A percentile compares a stretch with the other conserved stretches of the same genome.
Conservation (phyloP, 2,797 vertebrate genomes). For the Triplophysa bombifrons region DNA sequence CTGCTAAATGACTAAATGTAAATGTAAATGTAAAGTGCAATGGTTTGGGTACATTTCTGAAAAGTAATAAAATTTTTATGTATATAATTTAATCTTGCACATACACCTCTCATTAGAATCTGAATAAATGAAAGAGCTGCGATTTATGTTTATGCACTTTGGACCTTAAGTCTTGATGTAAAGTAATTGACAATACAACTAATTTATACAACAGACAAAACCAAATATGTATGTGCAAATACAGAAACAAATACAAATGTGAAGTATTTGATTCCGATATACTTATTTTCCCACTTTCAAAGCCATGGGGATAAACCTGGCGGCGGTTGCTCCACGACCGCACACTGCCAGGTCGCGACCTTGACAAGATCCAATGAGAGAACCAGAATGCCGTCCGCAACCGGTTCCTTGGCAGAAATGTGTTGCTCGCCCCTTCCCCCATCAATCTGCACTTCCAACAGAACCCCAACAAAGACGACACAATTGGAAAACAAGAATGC, state of each 20-base stretch:
- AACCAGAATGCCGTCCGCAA: slow-evolving; percentile 70
- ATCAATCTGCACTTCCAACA: slow-evolving; percentile 56
- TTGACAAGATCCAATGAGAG: slow-evolving; percentile 71
- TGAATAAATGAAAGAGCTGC: too few relatives aligned
- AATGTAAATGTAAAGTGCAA: too few relatives aligned
- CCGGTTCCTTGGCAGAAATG: slow-evolving; percentile 69
- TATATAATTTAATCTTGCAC: not conserved
- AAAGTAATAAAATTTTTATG: slow-evolving; percentile 1
- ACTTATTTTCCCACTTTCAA: slow-evolving; percentile 59
- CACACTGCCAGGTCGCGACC: slow-evolving; percentile 80
- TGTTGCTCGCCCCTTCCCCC: slow-evolving; percentile 54
- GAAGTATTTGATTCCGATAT: too few relatives aligned
- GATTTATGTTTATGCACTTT: too few relatives aligned
- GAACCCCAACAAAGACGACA: slow-evolving; percentile 73
- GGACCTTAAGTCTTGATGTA: too few relatives aligned
- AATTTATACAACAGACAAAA: too few relatives aligned
- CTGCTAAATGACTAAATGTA: too few relatives aligned
- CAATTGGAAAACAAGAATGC: slow-evolving; percentile 75
- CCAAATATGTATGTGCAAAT: too few relatives aligned
- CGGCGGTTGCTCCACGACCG: slow-evolving; percentile 70
- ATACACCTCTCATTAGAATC: too few relatives aligned
- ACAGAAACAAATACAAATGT: not conserved
- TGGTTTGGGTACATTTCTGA: slow-evolving; percentile 17
- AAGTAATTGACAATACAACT: too few relatives aligned
- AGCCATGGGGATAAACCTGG: slow-evolving; percentile 79